Evolutionary conservation across 2,888 invertebrate genomes (phyloP).

Genomic region (Chrysomela aeneicollis): DNA sequence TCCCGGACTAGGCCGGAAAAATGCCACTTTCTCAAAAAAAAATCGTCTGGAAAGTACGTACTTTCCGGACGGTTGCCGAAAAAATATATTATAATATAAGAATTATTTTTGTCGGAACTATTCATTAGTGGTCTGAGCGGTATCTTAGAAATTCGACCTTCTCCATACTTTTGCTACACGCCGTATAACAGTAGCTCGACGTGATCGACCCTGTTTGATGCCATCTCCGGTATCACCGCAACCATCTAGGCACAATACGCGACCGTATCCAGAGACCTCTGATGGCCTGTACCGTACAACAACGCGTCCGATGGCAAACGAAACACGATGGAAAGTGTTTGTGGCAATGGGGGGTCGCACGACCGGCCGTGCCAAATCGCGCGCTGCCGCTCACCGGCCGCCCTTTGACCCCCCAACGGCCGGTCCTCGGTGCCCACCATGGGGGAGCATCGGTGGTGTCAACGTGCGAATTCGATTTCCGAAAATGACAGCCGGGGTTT

Average conservation of each 20-base stretch:
- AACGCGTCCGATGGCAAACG: constrained; percentile 41
- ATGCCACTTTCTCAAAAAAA: too few species aligned
- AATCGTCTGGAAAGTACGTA: too few species aligned
- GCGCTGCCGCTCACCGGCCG: constrained; percentile 49
- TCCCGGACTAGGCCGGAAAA: too few species aligned
- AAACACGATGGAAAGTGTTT: constrained; percentile 51
- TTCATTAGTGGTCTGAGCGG: too few species aligned
- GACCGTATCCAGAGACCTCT: neutral
- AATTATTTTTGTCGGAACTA: too few species aligned
- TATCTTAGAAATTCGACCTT: too few species aligned
- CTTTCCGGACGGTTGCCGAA: too few species aligned
- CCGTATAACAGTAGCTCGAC: too few species aligned
- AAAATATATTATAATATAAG: too few species aligned
- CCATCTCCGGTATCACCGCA: neutral
- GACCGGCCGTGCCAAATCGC: constrained; percentile 50
- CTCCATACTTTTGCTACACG: too few species aligned
- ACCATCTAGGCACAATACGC: neutral
- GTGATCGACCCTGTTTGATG: neutral
- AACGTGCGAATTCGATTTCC: constrained; percentile 24
- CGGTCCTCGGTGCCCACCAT: constrained; percentile 4
- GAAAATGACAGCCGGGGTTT: constrained; percentile 24
- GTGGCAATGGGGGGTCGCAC: constrained; percentile 51
- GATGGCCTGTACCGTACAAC: constrained; percentile 2
- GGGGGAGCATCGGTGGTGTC: constrained; percentile 17
- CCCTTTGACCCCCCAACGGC: constrained; percentile 16